Evolutionary conservation across 2,113 vertebrate genomes (phyloP), one percentile per base, ranked within the genome.

Genomic region (Sprattus sprattus): DNA sequence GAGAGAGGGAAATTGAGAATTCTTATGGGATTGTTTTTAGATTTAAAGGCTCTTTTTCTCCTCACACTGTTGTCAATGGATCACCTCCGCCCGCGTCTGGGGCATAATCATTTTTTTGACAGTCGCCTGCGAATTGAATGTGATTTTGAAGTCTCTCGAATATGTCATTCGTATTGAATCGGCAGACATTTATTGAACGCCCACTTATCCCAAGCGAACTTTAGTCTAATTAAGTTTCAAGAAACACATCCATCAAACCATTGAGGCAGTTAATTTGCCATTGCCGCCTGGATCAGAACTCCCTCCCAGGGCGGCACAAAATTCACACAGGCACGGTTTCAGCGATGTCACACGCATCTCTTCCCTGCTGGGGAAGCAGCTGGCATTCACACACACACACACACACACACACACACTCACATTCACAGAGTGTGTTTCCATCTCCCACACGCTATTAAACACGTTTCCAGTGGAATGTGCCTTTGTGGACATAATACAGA

Each of bases 211-310:
- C 82, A 85, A 92, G 91, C 91, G 92, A 93, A 94, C 93, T 93
- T 94, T 92, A 93, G 89, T 93, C 92, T 94, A 95, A 95, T 95
- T 93, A 94, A 93, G 92, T 93, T 95, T 95, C 92, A 91, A 94
- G 94, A 93, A 95, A 93, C 93, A 91, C 94, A 94, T 95, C 94
- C 91, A 94, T 95, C 94, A 94, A 93, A 89, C 89, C 89, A 92
- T 90, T 91, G 90, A 94, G 89, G 93, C 93, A 92, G 92, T 91
- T 94, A 93, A 95, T 95, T 90, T 87, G 84, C 90, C 87, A 82
- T 91, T 92, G 91, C 89, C 78, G 89, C 85, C 87, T 87, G 87
- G 89, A 95, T 93, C 90, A 86, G 85, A 86, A 89, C 87, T 86
- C 85, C 88, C 86, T 85, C 89, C 87, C 87, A 75, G 83, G 84